phyloP scores from a whole-genome alignment of 2,797 vertebrate genomes.

The Mallotus villosus region DNA sequence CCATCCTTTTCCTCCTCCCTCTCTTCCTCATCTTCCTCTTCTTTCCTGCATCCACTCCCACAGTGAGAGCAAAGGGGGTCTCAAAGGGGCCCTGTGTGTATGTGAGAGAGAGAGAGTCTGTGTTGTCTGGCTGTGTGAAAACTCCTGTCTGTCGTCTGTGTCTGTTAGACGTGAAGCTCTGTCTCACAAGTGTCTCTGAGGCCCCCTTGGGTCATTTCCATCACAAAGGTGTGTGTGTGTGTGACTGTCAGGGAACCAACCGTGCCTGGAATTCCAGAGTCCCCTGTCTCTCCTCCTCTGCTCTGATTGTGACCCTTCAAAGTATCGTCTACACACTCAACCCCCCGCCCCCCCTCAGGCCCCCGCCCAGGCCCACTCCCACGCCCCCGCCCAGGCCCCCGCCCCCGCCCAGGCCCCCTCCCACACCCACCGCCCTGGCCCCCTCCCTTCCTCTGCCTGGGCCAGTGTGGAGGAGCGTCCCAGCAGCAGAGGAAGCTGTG shows the following conservation, averaged over 20 bases:
- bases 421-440: constrained; percentile 20
- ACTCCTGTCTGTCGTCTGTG: constrained; percentile 15
- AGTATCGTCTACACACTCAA: neutral
- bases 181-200: constrained; percentile 35
- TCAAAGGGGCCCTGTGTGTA: neutral
- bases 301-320: constrained; percentile 21
- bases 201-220: constrained; percentile 55
- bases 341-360: constrained; percentile 6
- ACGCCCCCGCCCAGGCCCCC: constrained; percentile 18
- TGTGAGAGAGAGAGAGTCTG: neutral
- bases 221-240: constrained; percentile 54
- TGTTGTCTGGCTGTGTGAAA: constrained; percentile 7
- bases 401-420: neutral
- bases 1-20: neutral
- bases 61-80: neutral
- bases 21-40: too few relatives aligned
- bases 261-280: constrained; percentile 53
- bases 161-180: constrained; percentile 24
- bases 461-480: too few relatives aligned
- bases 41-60: neutral
- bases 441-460: neutral
- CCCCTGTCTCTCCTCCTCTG: constrained; percentile 25
- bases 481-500: too few relatives aligned
- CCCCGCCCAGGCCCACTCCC: constrained; percentile 17
- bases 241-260: constrained; percentile 19